Base-by-base conservation (phyloP, 2,888 invertebrate species). In the Polyommatus iphigenia region DNA sequence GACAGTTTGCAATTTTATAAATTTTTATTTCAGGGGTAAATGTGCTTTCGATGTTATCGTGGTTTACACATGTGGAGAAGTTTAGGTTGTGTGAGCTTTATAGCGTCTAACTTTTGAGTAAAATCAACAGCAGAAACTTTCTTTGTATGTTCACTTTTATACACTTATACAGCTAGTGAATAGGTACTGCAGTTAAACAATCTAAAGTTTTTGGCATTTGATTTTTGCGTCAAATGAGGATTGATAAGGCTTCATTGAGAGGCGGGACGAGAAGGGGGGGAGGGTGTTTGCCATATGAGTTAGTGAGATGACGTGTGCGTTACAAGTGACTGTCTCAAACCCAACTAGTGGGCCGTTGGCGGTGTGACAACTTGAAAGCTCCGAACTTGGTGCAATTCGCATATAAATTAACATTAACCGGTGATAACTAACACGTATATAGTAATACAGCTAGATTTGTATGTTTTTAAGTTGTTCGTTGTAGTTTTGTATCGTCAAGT, bases 251-350 rank as follows among this genome's bases (percentile, higher is more conserved):
- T 67, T 62, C 24, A 62, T 67, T 29, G 15, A 67, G 67, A 79
- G 76, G 79, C 78, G 79, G 78, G 87, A 15, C 18, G 18, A 54
- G 54, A 54, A 54, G 54, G 87, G 86, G 86, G 85, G 85, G 87
- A 89, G 88, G 82, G 88, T 86, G 90, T 89, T 90, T 92, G 93
- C 92, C 92, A 92, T 92, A 92, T 91, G 90, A 90, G 85, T 91
- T 92, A 91, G 92, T 92, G 92, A 92, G 92, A 91, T 85, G 91
- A 89, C 90, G 71, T 87, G 87, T 88, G 88, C 88, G 88, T 90
- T 89, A 89, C 89, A 90, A 88, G 87, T 85, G 83, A 32, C 29
- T 87, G 89, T 89, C 90, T 90, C 89, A 87, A 81, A 80, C 75
- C 67, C 54, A 77, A 73, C 71, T 59, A 76, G 77, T 36, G 77